Conservation (phyloP, 2,113 vertebrate genomes). For the Procavia capensis region DNA sequence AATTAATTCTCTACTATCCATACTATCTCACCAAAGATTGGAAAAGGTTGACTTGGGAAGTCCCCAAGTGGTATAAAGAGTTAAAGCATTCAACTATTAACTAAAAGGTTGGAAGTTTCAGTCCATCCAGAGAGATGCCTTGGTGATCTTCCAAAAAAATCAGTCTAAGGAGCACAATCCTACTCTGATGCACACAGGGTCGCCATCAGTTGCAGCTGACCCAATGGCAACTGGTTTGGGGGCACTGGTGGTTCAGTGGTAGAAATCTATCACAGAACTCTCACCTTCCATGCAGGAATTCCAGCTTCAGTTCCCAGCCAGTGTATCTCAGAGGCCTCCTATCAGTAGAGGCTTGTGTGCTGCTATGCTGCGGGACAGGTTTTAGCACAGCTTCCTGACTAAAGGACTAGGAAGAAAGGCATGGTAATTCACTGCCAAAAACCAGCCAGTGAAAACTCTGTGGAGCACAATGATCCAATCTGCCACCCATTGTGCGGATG, state of each 20-base stretch:
- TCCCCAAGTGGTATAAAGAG: background rate
- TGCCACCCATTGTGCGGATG: too few species aligned
- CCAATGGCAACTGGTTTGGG: background rate
- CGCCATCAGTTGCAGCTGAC: background rate
- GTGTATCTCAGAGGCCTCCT: background rate
- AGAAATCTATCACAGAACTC: background rate
- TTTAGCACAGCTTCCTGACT: background rate
- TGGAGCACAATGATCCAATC: background rate
- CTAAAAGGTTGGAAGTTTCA: background rate
- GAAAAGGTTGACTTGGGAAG: background rate
- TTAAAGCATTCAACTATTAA: background rate
- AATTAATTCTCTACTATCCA: background rate
- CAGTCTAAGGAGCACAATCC: background rate
- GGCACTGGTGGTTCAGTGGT: background rate
- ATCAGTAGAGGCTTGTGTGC: background rate
- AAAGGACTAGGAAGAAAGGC: background rate
- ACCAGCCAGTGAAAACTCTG: too few species aligned
- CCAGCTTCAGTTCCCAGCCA: background rate
- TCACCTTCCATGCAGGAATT: background rate
- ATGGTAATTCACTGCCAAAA: too few species aligned
- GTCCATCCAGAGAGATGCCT: background rate
- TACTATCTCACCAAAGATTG: constrained; percentile 17
- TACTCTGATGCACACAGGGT: background rate
- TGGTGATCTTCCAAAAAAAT: background rate
- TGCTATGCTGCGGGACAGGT: background rate